Percentiles rank a stretch among this genome's conserved stretches.
phyloP scores from a whole-genome alignment of 2,113 vertebrate species.

The Tamias sibiricus region DNA sequence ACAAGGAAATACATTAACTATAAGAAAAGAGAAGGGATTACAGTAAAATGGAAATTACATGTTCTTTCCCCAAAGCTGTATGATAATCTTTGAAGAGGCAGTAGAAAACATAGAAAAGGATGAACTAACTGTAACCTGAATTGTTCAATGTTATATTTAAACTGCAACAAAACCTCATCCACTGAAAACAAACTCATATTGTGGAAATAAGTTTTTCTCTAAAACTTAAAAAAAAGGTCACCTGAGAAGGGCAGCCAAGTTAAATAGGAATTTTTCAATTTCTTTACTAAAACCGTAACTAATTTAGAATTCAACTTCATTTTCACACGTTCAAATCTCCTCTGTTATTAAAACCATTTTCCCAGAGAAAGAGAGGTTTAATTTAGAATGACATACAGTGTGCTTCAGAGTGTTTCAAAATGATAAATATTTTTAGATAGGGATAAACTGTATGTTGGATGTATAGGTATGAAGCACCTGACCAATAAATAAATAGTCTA shows the following conservation, averaged over 20 bases:
- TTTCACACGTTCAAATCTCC: neutral
- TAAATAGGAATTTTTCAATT: neutral
- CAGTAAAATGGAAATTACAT: neutral
- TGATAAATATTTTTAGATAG: neutral
- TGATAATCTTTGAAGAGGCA: neutral
- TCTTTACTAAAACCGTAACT: conserved; percentile 10
- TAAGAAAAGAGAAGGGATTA: neutral
- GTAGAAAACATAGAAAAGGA: neutral
- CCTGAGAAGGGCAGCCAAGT: neutral
- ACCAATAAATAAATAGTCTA: neutral
- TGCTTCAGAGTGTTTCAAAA: neutral
- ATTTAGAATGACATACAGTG: neutral
- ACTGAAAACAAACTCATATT: neutral
- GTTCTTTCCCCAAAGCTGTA: neutral
- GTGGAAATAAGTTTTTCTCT: neutral
- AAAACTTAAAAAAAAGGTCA: neutral
- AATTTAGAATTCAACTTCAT: conserved; percentile 26
- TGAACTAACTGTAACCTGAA: neutral
- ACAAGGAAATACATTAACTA: neutral
- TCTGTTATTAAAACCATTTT: neutral
- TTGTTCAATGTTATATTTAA: neutral
- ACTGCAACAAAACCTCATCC: neutral
- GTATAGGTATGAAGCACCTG: neutral
- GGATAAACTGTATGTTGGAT: neutral
- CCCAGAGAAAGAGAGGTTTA: neutral